Base-by-base conservation (phyloP, 2,797 vertebrate genomes). In the Myotis findleyi region DNA sequence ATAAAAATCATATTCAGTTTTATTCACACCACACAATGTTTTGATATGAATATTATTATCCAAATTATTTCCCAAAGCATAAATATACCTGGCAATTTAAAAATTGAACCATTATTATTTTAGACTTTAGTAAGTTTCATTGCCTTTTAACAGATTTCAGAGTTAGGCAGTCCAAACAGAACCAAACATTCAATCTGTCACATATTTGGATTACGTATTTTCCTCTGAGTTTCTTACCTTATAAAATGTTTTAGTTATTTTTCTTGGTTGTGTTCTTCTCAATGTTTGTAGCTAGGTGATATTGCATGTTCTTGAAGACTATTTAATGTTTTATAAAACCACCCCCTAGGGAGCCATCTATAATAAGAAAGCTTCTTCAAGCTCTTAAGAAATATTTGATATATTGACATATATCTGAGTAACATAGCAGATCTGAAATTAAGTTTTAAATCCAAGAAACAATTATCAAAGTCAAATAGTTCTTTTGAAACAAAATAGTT, bases 401-500 rank as follows among this genome's bases (percentile, higher is more conserved):
- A 85, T 59, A 6, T 75, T 89, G 73, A 25, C 44, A 90, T 90
- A 21, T 92, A 85, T 69, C 18, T 94, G 51, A 95, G 33, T 66
- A 44, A 73, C 33, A 55, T 49, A 38, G 62, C 8, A 57, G 30
- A 89, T 85, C 30, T 57, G 7, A 93, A 94, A 86, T 57, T 92
- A 86, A 71, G 16, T 68, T 57, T 95, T 36, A 90, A 57, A 89
- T 3, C 7, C 62, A 69, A 87, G 25, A 92, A 97, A 92, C 21
- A 84, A 59, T 93, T 69, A 89, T 89, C 20, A 20, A 68, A 62
- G 64, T 49, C n/a, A 95, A 87, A 66, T 82, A 91, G 23, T 12
- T 83, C 51, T 91, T 95, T 92, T 86, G 49, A 79, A 96, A 96
- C 5, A 55, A 96, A 93, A 85, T 72, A 68, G 7, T 25, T 89